These are phyloP conservation scores for Rutpela maculata DNA, from an alignment of 2,888 invertebrate species.

Conservation along the genomic window DNA sequence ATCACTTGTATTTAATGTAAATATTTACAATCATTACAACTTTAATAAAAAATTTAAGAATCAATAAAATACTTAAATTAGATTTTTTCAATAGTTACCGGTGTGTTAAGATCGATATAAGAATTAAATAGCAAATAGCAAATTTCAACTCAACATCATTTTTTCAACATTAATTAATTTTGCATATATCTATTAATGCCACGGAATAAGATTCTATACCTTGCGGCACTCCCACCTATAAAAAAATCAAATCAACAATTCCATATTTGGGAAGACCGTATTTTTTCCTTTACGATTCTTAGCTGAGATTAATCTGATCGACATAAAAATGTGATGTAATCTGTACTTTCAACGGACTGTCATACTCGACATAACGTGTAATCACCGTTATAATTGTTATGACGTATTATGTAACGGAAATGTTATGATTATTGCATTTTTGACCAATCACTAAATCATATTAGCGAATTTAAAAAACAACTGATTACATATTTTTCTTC, in stretches of 20 bases:
- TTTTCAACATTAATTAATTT: neutral
- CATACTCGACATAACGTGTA: neutral
- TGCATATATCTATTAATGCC: neutral
- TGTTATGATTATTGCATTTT: neutral
- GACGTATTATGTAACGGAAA: neutral
- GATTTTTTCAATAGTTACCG: neutral
- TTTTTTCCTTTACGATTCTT: constrained; percentile 4
- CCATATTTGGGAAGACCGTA: constrained; percentile 17
- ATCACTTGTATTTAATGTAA: neutral
- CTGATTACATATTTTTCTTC: no score
- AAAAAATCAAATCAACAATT: constrained; percentile 18
- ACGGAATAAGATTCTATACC: neutral
- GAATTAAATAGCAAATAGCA: neutral
- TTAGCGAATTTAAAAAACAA: no score
- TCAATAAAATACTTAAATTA: neutral
- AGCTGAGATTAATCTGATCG: constrained; percentile 8
- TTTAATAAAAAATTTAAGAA: neutral
- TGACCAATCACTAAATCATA: no score
- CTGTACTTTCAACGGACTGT: neutral
- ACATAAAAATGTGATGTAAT: constrained; percentile 1
- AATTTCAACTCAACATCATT: neutral
- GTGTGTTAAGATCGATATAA: neutral
- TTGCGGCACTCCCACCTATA: neutral
- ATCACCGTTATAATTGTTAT: neutral
- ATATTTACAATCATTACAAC: neutral